These are phyloP conservation scores for Periophthalmus magnuspinnatus DNA, from an alignment of 2,797 vertebrate species.

Conservation along the genomic window DNA sequence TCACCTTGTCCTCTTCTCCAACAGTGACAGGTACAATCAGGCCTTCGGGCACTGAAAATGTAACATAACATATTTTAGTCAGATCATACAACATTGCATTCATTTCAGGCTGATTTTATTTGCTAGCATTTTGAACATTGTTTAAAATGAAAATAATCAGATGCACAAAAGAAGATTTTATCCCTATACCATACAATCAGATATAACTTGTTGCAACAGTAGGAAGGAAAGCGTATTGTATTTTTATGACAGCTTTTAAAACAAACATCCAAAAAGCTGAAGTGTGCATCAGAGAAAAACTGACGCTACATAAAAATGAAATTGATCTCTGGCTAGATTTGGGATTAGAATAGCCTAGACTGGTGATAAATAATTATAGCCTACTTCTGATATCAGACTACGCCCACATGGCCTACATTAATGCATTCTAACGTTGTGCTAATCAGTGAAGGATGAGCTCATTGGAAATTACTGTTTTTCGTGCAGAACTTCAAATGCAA, in stretches of 20 bases:
- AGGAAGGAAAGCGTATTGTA: too few relatives aligned
- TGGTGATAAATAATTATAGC: background rate
- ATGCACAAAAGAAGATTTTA: background rate
- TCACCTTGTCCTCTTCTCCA: constrained; percentile 39
- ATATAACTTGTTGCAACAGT: too few relatives aligned
- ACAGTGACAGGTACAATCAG: constrained; percentile 23
- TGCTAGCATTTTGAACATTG: background rate
- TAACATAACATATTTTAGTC: background rate
- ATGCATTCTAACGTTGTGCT: background rate
- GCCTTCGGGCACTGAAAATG: constrained; percentile 33
- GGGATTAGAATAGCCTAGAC: background rate
- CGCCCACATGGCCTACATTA: constrained; percentile 1
- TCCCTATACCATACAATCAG: background rate
- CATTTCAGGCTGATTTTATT: too few relatives aligned
- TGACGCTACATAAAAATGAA: too few relatives aligned
- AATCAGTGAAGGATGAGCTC: background rate
- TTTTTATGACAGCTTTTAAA: too few relatives aligned
- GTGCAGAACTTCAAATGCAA: background rate
- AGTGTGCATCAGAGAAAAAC: too few relatives aligned
- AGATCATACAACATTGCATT: background rate
- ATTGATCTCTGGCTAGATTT: too few relatives aligned
- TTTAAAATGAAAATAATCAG: background rate
- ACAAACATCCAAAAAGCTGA: too few relatives aligned
- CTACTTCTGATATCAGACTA: background rate
- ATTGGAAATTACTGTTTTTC: background rate